A percentile compares a stretch with the other conserved stretches of the same genome.
Conservation (phyloP, 2,888 invertebrate genomes). For the Parasteatoda lunata region DNA sequence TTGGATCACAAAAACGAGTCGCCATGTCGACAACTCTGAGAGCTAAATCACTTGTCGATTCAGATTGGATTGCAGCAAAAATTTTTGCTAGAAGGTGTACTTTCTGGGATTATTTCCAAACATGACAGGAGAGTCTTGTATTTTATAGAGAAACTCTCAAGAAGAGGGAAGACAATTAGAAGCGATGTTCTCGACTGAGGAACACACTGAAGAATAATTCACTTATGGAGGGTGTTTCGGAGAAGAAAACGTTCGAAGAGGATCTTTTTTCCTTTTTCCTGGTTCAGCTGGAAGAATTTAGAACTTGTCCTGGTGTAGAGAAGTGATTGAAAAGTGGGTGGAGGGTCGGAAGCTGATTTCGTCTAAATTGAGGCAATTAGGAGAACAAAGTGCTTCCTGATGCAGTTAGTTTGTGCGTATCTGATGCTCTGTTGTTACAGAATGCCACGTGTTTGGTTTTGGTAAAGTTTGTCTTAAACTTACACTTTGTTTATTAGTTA, state of each 20-base stretch:
- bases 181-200: constrained; percentile 26
- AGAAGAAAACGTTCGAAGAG: constrained; percentile 45
- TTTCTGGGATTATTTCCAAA: neutral
- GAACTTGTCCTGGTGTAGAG: neutral
- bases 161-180: constrained; percentile 33
- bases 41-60: no score
- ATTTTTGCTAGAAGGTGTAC: no score
- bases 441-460: neutral
- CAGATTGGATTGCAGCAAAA: no score
- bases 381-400: constrained; percentile 57
- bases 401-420: constrained; percentile 64
- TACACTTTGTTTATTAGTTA: neutral
- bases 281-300: neutral
- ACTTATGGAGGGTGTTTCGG: constrained; percentile 11
- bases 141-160: neutral
- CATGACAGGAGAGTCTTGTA: constrained; percentile 1
- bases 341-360: constrained; percentile 53
- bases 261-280: constrained; percentile 34
- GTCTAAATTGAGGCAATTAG: constrained; percentile 67
- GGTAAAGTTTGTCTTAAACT: neutral
- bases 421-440: constrained; percentile 12
- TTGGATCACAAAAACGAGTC: neutral
- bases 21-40: neutral
- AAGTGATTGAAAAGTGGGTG: constrained; percentile 54
- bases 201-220: constrained; percentile 36